phyloP scores from a whole-genome alignment of 1,140 invertebrate genomes.

The Pogonus chalceus region DNA sequence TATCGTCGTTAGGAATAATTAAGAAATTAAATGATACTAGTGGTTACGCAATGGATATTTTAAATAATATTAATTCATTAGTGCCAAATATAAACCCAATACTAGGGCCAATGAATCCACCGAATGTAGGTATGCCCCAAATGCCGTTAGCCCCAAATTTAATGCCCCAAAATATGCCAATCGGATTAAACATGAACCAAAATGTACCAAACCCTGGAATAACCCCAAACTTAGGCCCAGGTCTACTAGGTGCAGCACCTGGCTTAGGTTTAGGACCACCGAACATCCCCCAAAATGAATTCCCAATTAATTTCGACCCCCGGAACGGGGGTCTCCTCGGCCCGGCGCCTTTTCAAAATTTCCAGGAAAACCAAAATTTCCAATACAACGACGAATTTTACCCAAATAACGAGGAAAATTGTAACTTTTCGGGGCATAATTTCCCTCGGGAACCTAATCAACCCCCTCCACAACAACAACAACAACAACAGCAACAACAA shows the following conservation, averaged over 20 bases:
- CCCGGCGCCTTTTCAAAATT: slow-evolving; percentile 23
- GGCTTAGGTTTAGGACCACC: slow-evolving; percentile 22
- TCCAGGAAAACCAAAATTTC: slow-evolving; percentile 16
- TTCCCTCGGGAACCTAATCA: neutral
- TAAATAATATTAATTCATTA: slow-evolving; percentile 24
- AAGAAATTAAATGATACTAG: neutral
- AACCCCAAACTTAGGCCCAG: slow-evolving; percentile 24
- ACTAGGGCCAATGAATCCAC: neutral
- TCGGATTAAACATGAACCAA: neutral
- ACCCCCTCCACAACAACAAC: neutral
- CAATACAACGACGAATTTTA: slow-evolving; percentile 24
- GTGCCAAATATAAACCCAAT: slow-evolving; percentile 8
- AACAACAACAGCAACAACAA: neutral
- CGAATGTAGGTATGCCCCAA: slow-evolving; percentile 8
- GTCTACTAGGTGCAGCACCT: slow-evolving; percentile 29
- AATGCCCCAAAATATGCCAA: neutral
- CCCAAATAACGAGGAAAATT: slow-evolving; percentile 8
- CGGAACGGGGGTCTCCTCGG: slow-evolving; percentile 28
- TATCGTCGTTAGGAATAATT: slow-evolving; percentile 39
- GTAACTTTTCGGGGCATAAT: neutral
- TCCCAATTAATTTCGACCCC: slow-evolving; percentile 30
- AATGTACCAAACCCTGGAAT: slow-evolving; percentile 7
- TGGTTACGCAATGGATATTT: slow-evolving; percentile 21
- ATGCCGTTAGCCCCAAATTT: neutral
- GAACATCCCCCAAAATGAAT: slow-evolving; percentile 16